These are phyloP conservation scores for Drosophila peninsularis DNA, from an alignment of 2,888 invertebrate genomes.

Conservation along the genomic window DNA sequence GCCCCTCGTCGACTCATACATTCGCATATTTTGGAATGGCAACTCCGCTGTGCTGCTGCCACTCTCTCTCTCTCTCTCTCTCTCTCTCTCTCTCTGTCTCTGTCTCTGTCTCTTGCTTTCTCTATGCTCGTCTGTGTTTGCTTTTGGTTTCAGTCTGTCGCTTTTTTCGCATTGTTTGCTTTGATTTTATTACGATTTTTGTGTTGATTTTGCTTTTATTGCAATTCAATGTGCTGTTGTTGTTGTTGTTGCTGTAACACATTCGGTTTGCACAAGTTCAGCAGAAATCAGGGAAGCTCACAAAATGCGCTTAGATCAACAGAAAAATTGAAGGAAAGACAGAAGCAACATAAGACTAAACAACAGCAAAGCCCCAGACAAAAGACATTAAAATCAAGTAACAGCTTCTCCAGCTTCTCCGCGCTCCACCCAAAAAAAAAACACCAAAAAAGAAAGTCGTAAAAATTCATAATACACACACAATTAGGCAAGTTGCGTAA, in stretches of 20 bases:
- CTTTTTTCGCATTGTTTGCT: constrained; percentile 67
- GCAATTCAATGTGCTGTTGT: constrained; percentile 63
- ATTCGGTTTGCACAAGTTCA: constrained; percentile 66
- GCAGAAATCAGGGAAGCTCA: constrained; percentile 68
- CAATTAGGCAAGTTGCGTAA: constrained; percentile 25
- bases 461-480: constrained; percentile 52
- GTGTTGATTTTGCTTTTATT: constrained; percentile 75
- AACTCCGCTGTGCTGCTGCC: neutral
- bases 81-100: neutral
- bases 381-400: constrained; percentile 43
- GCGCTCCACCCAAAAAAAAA: neutral
- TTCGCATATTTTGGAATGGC: constrained; percentile 17
- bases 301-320: constrained; percentile 73
- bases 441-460: constrained; percentile 15
- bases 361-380: constrained; percentile 27
- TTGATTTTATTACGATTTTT: constrained; percentile 76
- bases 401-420: constrained; percentile 12
- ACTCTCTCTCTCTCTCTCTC: neutral
- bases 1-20: constrained; percentile 34
- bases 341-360: constrained; percentile 31
- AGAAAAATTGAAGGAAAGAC: constrained; percentile 27
- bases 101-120: neutral
- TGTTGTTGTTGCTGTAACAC: constrained; percentile 35
- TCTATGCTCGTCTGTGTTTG: constrained; percentile 44
- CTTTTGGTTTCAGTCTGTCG: constrained; percentile 44